Conservation (phyloP, 2,888 invertebrate genomes). For the Drosophila infuscata region DNA sequence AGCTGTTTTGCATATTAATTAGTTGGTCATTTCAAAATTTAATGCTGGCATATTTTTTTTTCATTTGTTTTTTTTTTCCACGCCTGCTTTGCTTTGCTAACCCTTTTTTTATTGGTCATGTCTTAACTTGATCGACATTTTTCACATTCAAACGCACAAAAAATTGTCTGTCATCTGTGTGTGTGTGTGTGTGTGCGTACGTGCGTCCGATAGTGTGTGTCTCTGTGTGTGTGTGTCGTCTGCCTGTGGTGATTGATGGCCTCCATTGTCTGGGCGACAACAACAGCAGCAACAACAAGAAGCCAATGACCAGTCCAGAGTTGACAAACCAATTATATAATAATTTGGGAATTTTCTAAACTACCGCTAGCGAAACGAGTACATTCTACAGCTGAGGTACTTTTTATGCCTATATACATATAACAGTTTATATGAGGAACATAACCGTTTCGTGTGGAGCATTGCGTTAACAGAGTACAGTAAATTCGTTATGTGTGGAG, state of each 20-base stretch:
- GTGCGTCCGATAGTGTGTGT: neutral
- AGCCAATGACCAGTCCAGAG: slow-evolving; percentile 5
- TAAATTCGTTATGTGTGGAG: neutral
- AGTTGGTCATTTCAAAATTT: slow-evolving; percentile 37
- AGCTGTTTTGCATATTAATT: slow-evolving; percentile 69
- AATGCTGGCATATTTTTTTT: slow-evolving; percentile 3
- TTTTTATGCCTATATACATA: slow-evolving; percentile 40
- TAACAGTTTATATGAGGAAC: slow-evolving; percentile 18
- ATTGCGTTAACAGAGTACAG: neutral
- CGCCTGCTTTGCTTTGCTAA: slow-evolving; percentile 11
- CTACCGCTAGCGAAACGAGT: neutral
- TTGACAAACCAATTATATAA: slow-evolving; percentile 56
- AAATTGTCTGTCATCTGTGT: slow-evolving; percentile 51
- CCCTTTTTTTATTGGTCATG: slow-evolving; percentile 56
- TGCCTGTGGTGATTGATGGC: slow-evolving; percentile 46
- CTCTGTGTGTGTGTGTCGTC: slow-evolving; percentile 3
- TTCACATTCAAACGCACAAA: slow-evolving; percentile 28
- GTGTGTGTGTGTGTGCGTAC: neutral
- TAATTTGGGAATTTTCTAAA: slow-evolving; percentile 34
- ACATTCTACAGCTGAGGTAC: neutral
- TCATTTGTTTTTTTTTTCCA: slow-evolving; percentile 5
- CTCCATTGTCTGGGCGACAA: neutral
- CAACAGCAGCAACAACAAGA: neutral
- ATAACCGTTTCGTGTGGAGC: neutral
- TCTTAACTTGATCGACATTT: slow-evolving; percentile 64